Percentiles rank a stretch among this genome's conserved stretches.
These are phyloP conservation scores for Cariama cristata DNA, from an alignment of 2,113 vertebrate species.

Conservation along the genomic window DNA sequence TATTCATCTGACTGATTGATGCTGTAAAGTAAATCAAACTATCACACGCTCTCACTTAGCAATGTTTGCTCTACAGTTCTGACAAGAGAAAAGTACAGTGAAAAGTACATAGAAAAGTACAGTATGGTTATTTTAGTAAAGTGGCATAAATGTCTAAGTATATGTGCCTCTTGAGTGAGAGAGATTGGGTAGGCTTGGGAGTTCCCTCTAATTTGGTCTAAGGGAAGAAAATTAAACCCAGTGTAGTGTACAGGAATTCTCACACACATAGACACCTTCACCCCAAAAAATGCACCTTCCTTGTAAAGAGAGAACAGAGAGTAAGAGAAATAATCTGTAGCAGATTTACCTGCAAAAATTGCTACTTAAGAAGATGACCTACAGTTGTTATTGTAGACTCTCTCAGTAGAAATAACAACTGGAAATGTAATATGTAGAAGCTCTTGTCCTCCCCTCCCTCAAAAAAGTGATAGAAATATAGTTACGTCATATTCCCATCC, in stretches of 20 bases:
- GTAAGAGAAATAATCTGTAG: background rate
- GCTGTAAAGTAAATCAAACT: constrained; percentile 23
- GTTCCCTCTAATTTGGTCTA: background rate
- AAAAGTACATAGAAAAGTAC: constrained; percentile 30
- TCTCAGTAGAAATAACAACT: background rate
- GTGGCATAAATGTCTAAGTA: background rate
- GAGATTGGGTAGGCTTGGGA: background rate
- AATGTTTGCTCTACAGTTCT: constrained; percentile 28
- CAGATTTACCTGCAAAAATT: background rate
- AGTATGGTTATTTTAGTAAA: constrained; percentile 9
- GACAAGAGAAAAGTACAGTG: constrained; percentile 30
- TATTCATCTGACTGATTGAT: constrained; percentile 4
- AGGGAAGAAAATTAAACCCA: background rate
- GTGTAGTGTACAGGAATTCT: background rate
- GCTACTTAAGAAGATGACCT: background rate
- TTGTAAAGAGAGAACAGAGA: background rate
- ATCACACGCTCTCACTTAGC: background rate
- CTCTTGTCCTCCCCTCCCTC: background rate
- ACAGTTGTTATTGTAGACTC: background rate
- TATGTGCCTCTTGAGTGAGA: background rate
- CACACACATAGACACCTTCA: background rate
- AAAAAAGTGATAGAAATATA: background rate
- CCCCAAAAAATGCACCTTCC: background rate
- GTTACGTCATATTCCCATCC: background rate
- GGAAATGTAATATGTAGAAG: background rate